Evolutionary conservation across 2,888 invertebrate genomes (phyloP).

Genomic region (Volucella inflata): DNA sequence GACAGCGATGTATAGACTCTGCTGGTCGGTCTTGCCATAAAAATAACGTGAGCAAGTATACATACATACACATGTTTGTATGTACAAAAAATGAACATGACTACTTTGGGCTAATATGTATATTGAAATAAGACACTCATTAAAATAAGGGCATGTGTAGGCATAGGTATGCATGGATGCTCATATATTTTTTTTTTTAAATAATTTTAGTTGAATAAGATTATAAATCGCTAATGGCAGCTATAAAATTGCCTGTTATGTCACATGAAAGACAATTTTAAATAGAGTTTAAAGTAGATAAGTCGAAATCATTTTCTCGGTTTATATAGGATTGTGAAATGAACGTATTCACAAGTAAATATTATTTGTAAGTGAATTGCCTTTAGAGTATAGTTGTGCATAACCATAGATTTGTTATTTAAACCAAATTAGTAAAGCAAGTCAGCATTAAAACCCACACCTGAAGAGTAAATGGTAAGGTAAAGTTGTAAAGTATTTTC

Average conservation of each 20-base stretch:
- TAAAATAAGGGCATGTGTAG: constrained; percentile 46
- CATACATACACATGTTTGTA: neutral
- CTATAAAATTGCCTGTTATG: constrained; percentile 61
- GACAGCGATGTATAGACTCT: constrained; percentile 69
- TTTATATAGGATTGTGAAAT: no score
- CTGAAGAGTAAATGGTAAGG: no score
- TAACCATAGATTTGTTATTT: no score
- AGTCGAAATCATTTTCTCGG: no score
- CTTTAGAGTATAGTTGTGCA: no score
- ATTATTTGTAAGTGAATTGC: no score
- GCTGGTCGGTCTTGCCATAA: constrained; percentile 17
- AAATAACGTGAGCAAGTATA: neutral
- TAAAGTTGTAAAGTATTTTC: no score
- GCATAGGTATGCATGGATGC: constrained; percentile 15
- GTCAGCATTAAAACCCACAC: no score
- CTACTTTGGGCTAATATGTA: constrained; percentile 6
- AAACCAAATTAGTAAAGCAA: no score
- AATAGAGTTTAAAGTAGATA: no score
- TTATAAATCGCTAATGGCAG: constrained; percentile 67
- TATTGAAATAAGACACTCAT: constrained; percentile 25
- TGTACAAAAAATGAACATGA: constrained; percentile 49
- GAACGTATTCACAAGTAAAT: no score
- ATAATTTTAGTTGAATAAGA: constrained; percentile 47
- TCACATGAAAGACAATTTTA: constrained; percentile 9
- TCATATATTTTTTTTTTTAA: constrained; percentile 42